Percentiles rank a stretch among this genome's conserved stretches.
phyloP scores from a whole-genome alignment of 2,113 vertebrate species.

The Psilopsiagon aurifrons region DNA sequence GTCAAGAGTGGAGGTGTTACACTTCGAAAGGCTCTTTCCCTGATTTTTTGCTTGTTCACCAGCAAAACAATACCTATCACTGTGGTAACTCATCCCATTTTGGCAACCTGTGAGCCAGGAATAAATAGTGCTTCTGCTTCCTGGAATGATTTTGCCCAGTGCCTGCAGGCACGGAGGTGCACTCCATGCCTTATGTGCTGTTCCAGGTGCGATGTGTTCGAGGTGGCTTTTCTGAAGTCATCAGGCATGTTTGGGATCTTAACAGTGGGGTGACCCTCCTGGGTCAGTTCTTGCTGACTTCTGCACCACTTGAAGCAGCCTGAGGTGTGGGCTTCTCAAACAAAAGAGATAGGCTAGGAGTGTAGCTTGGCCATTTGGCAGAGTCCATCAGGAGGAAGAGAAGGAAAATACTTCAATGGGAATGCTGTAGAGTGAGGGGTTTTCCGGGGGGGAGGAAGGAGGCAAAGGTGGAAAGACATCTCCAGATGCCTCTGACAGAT shows the following conservation, averaged over 20 bases:
- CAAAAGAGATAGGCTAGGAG: neutral
- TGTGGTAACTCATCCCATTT: neutral
- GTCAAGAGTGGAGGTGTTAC: neutral
- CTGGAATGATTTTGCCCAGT: neutral
- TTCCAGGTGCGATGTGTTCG: neutral
- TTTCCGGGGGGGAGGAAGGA: neutral
- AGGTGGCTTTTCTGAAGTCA: neutral
- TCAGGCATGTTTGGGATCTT: neutral
- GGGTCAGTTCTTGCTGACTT: neutral
- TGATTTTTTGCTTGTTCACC: neutral
- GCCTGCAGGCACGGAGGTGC: neutral
- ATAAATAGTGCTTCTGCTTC: neutral
- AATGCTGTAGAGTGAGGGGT: neutral
- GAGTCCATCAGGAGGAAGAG: neutral
- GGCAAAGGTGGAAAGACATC: neutral
- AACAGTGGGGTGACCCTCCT: neutral
- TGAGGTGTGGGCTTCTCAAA: neutral
- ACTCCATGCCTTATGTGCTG: fast-evolving
- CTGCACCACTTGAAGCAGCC: neutral
- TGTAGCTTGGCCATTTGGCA: neutral
- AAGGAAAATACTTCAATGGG: neutral
- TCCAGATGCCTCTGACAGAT: neutral
- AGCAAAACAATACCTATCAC: neutral
- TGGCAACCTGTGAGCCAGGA: neutral
- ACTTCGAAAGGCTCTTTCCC: neutral